Percentiles rank a stretch among this genome's conserved stretches.
Evolutionary conservation across 1,140 invertebrate species (phyloP).

Genomic region (Apis cerana): DNA sequence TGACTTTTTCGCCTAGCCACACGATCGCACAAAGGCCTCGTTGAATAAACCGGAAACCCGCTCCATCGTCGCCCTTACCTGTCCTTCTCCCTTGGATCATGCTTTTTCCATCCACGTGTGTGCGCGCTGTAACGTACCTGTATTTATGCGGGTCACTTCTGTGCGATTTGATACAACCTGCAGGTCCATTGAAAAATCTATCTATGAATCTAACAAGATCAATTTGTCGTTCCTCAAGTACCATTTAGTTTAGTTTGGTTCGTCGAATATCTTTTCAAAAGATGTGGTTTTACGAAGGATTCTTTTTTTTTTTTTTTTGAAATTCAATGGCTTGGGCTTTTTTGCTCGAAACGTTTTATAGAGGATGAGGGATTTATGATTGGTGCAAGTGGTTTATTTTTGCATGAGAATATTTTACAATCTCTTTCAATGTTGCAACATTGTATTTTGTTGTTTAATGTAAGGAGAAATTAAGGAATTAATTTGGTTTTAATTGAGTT

Average conservation of each 20-base stretch:
- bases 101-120: conserved; percentile 14
- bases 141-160: conserved; percentile 35
- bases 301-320: neutral
- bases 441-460: no score
- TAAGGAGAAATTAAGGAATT: no score
- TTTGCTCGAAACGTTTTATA: neutral
- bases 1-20: conserved; percentile 66
- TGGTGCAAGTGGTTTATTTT: neutral
- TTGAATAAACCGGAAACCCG: conserved; percentile 77
- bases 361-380: neutral
- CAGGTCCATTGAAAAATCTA: conserved; percentile 25
- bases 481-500: no score
- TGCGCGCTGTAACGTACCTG: conserved; percentile 6
- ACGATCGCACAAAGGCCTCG: conserved; percentile 42
- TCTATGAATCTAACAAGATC: neutral
- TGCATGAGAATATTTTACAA: no score
- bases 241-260: neutral
- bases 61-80: conserved; percentile 69
- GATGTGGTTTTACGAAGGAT: neutral
- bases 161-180: conserved; percentile 54
- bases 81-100: conserved; percentile 48
- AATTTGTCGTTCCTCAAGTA: conserved; percentile 6
- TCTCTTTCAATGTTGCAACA: no score
- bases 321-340: neutral
- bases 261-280: neutral